Conservation (phyloP, 2,888 invertebrate species). For the Lissonota sp. region DNA sequence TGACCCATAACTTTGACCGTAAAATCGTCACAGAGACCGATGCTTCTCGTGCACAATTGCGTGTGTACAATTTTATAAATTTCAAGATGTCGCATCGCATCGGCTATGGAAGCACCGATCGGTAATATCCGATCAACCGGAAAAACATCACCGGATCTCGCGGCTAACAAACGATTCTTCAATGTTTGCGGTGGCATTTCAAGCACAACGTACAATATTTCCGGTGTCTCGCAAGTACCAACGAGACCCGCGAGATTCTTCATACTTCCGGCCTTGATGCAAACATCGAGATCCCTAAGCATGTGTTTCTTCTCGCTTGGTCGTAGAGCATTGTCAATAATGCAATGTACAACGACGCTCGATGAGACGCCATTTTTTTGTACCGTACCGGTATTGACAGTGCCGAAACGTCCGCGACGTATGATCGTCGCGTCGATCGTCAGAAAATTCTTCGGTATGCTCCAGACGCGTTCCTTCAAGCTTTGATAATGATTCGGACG, state of each 20-base stretch:
- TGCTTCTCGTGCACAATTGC: constrained; percentile 89
- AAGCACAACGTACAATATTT: constrained; percentile 90
- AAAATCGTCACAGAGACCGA: constrained; percentile 88
- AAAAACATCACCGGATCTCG: constrained; percentile 78
- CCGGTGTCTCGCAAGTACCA: constrained; percentile 92
- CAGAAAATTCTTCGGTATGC: constrained; percentile 89
- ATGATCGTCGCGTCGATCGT: constrained; percentile 89
- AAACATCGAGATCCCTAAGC: constrained; percentile 89
- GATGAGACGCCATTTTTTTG: constrained; percentile 86
- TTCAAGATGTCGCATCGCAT: constrained; percentile 84
- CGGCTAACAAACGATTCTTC: constrained; percentile 87
- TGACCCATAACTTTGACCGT: constrained; percentile 91
- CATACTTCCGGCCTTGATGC: constrained; percentile 89
- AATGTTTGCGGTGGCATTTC: constrained; percentile 89
- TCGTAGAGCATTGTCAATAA: constrained; percentile 86
- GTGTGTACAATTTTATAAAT: constrained; percentile 88
- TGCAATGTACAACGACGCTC: constrained; percentile 88
- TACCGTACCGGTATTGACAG: constrained; percentile 89
- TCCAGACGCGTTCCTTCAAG: constrained; percentile 91
- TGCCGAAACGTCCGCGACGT: constrained; percentile 91
- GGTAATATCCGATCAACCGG: constrained; percentile 80
- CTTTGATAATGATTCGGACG: constrained; percentile 89
- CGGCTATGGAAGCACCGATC: constrained; percentile 83
- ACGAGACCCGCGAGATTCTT: constrained; percentile 90
- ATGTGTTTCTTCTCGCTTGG: constrained; percentile 85